Evolutionary conservation across 2,113 vertebrate species (phyloP), one percentile per base, ranked within the genome.

Genomic region (Thunnus maccoyii): DNA sequence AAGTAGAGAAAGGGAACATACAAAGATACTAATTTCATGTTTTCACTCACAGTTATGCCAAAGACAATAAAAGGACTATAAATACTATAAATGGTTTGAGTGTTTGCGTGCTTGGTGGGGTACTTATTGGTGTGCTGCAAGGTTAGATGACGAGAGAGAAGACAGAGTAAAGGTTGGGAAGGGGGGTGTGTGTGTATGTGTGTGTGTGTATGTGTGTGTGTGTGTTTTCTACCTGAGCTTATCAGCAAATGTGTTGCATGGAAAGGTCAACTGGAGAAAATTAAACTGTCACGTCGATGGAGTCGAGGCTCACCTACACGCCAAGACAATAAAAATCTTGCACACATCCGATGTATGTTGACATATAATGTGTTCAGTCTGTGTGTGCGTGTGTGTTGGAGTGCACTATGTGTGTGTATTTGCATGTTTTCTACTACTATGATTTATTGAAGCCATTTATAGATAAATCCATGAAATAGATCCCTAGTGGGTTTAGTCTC

Each of bases 261-360:
- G 68, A 72, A 83, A 87, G 80, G 83, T 81, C 77, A 78, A 22
- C 62, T 5, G 52, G 41, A 69, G 83, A 69, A 88, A 86, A 90
- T 88, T 25, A 86, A 90, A 61, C 83, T 86, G 86, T 88, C 86
- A 82, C 46, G 73, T 78, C 44, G 9, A 41, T 1, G 51, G 50
- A 55, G 51, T 25, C 1, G 2, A 55, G 3, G 48, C 17, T 27
- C 46, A 1, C 27, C 47, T 71, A 18, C 36, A 76, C 3, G 30
- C 41, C 44, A 1, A 44, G 41, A 72, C 46, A 80, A 80, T 72
- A 10, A 50, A 51, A 50, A 16, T 17, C 50, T 17, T 2, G 20
- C 73, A 66, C 41, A 44, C 66, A 46, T 70, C 51, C 8, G 32
- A 52, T 36, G 12, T 55, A 44, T 7, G 51, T 22, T 57, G 60